Base-by-base conservation (phyloP, 2,797 vertebrate genomes). In the Silurus aristotelis region DNA sequence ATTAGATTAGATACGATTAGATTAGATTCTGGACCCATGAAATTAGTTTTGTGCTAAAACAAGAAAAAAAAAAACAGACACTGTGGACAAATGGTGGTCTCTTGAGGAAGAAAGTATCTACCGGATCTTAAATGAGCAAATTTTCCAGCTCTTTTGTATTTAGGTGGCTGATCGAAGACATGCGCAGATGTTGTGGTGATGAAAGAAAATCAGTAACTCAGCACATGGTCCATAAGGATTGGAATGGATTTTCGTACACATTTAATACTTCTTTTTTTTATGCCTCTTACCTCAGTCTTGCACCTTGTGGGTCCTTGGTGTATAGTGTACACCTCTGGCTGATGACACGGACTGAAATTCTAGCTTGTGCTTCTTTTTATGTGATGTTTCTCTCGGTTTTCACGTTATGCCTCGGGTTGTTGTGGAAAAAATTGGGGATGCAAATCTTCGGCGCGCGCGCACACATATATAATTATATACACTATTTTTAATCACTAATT, bases 81-180 rank as follows among this genome's bases (percentile, higher is more conserved):
- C 14, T 22, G 46, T 20, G 64, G 27, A 67, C 73, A 48, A 76
- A 73, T 73, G 56, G 13, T 73, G n/a, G 71, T 60, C 82, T 61
- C 68, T 87, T 64, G 60, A 82, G 77, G 31, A 78, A 83, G 55
- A 70, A 58, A 82, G 46, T 55, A 64, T 48, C 63, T 73, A 85
- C 78, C 81, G 58, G 63, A 58, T 83, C 82, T 48, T 72, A 25
- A 70, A 84, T 68, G 80, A 60, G 78, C 73, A 82, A 73, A 84
- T 80, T 61, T 87, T 84, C 81, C 77, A 82, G 83, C 31, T 68
- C 82, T 70, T 85, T 66, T 76, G 61, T 55, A 66, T 76, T 77
- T 61, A 71, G 63, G 77, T 43, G 77, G 86, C 81, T 85, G 88
- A 85, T 89, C 84, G 52, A 86, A 87, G 79, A 81, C 66, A 72